Evolutionary conservation across 2,113 vertebrate genomes (phyloP).

Genomic region (Oostethus manadensis): DNA sequence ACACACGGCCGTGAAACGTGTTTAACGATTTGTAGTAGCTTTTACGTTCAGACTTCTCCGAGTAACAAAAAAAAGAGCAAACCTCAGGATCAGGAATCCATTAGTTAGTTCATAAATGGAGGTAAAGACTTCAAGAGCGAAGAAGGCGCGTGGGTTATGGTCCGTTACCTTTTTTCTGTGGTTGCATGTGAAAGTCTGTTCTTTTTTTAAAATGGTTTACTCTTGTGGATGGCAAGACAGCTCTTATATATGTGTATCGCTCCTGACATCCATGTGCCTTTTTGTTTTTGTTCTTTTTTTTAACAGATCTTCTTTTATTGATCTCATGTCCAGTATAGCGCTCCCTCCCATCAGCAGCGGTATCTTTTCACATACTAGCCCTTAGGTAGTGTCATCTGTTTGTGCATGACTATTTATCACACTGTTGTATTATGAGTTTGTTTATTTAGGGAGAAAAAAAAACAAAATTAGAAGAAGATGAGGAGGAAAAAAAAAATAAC

Average conservation of each 20-base stretch:
- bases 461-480: conserved; percentile 39
- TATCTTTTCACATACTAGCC: conserved; percentile 54
- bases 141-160: conserved; percentile 26
- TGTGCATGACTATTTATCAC: conserved; percentile 72
- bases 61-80: conserved; percentile 19
- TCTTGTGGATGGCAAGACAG: conserved; percentile 28
- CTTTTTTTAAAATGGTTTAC: conserved; percentile 32
- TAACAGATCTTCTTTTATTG: conserved; percentile 29
- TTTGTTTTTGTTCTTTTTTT: conserved; percentile 7
- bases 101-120: conserved; percentile 12
- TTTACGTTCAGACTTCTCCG: conserved; percentile 13
- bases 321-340: conserved; percentile 35
- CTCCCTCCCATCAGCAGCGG: conserved; percentile 34
- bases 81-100: conserved; percentile 10
- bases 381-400: conserved; percentile 59
- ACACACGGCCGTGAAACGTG: conserved; percentile 22
- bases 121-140: conserved; percentile 11
- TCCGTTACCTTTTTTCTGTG: conserved; percentile 31
- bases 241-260: conserved; percentile 29
- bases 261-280: conserved; percentile 58
- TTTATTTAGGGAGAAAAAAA: conserved; percentile 54
- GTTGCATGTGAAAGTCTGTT: conserved; percentile 58
- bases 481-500: too few relatives aligned
- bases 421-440: conserved; percentile 68
- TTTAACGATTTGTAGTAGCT: conserved; percentile 19